Evolutionary conservation across 2,888 invertebrate genomes (phyloP).

Genomic region (Syritta pipiens): DNA sequence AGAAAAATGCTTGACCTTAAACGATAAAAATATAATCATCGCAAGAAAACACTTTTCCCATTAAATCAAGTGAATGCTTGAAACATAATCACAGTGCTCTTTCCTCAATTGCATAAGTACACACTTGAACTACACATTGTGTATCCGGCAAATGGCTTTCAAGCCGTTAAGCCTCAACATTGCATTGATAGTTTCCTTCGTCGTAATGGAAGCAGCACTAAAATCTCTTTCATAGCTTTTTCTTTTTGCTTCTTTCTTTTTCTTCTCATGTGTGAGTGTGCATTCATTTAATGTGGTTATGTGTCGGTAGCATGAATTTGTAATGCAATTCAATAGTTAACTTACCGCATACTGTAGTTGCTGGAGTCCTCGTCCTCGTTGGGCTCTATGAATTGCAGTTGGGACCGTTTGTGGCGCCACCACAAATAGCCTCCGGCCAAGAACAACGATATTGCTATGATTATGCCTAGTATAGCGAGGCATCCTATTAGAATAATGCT

Average conservation of each 20-base stretch:
- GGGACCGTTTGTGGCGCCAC: slow-evolving; percentile 80
- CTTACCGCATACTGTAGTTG: slow-evolving; percentile 77
- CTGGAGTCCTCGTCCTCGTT: slow-evolving; percentile 78
- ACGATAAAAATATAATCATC: no score
- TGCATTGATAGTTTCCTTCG: slow-evolving; percentile 23
- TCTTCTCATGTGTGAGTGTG: not conserved
- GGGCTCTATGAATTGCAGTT: slow-evolving; percentile 79
- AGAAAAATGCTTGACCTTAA: no score
- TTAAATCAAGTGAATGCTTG: not conserved
- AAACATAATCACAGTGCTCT: slow-evolving; percentile 14
- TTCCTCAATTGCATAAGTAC: slow-evolving; percentile 6
- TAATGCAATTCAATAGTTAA: slow-evolving; percentile 5
- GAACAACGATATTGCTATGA: slow-evolving; percentile 77
- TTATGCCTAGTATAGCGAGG: slow-evolving; percentile 77
- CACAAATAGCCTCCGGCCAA: slow-evolving; percentile 79
- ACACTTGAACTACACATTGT: not conserved
- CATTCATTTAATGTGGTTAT: not conserved
- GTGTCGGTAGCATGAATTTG: no score
- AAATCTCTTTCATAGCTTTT: not conserved
- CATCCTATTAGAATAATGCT: slow-evolving; percentile 78
- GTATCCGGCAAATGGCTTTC: slow-evolving; percentile 1
- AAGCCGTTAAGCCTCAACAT: slow-evolving; percentile 11
- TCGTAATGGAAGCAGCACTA: slow-evolving; percentile 29
- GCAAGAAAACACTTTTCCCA: no score
- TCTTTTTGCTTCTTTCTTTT: slow-evolving; percentile 1